Evolutionary conservation across 2,888 invertebrate genomes (phyloP).

Genomic region (Sisyra nigra): DNA sequence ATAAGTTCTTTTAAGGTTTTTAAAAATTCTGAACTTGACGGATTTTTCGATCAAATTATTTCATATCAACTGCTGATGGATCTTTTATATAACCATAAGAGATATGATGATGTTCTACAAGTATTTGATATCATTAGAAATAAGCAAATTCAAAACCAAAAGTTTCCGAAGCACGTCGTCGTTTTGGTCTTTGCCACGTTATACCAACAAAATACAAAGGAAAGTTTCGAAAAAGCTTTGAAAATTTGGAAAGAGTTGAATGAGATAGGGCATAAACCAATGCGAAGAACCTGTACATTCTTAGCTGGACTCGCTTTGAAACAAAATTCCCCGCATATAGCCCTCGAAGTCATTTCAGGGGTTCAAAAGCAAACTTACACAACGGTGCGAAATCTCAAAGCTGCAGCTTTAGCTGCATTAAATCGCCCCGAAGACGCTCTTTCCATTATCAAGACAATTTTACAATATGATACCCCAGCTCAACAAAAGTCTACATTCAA

Average conservation of each 20-base stretch:
- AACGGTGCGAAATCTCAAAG: slow-evolving; percentile 51
- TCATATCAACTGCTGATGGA: slow-evolving; percentile 53
- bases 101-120: slow-evolving; percentile 47
- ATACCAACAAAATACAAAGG: slow-evolving; percentile 56
- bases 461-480: slow-evolving; percentile 37
- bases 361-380: slow-evolving; percentile 42
- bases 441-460: slow-evolving; percentile 35
- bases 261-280: slow-evolving; percentile 35
- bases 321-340: slow-evolving; percentile 46
- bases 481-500: slow-evolving; percentile 41
- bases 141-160: slow-evolving; percentile 42
- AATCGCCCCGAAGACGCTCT: slow-evolving; percentile 47
- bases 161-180: slow-evolving; percentile 49
- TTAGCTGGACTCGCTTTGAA: slow-evolving; percentile 50
- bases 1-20: slow-evolving; percentile 36
- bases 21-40: slow-evolving; percentile 37
- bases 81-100: slow-evolving; percentile 47
- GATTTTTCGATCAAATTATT: slow-evolving; percentile 57
- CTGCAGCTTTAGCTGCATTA: slow-evolving; percentile 40
- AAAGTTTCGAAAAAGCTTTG: slow-evolving; percentile 45
- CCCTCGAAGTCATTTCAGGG: slow-evolving; percentile 45
- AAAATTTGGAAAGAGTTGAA: slow-evolving; percentile 42
- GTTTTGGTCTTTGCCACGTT: slow-evolving; percentile 53
- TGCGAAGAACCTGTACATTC: slow-evolving; percentile 44
- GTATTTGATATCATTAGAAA: slow-evolving; percentile 42